A percentile compares a stretch with the other conserved stretches of the same genome.
Conservation (phyloP, 2,113 vertebrate species). For the Melozone crissalis region DNA sequence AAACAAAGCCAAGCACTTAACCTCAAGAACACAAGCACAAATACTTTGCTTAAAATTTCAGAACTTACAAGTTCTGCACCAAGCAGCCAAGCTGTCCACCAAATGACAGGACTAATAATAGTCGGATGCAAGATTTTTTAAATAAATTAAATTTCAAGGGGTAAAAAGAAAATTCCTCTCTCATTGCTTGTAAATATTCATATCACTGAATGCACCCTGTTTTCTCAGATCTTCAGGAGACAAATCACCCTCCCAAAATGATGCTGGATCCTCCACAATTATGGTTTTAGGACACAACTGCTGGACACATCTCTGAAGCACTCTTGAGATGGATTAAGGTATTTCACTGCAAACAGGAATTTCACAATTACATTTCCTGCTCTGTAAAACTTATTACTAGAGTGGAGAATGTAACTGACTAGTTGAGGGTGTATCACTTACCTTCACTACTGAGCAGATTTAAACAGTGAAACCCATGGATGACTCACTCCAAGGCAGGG, state of each 20-base stretch:
- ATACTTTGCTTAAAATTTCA: not conserved
- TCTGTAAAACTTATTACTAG: not conserved
- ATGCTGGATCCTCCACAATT: not conserved
- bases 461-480: not conserved
- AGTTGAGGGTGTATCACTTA: not conserved
- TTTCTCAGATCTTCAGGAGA: not conserved
- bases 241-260: not conserved
- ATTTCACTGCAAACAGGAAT: not conserved
- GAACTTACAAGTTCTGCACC: not conserved
- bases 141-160: not conserved
- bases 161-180: not conserved
- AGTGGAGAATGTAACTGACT: not conserved
- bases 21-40: not conserved
- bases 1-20: conserved; percentile 44
- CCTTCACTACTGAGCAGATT: not conserved
- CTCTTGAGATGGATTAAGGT: not conserved
- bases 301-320: not conserved
- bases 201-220: not conserved
- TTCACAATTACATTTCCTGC: not conserved
- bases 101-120: not conserved
- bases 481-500: not conserved
- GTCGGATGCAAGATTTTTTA: not conserved
- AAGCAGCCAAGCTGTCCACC: not conserved
- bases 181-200: not conserved
- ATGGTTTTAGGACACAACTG: not conserved